A percentile compares a stretch with the other conserved stretches of the same genome.
phyloP scores from a whole-genome alignment of 2,113 vertebrate species.

The Morphnarchus princeps region DNA sequence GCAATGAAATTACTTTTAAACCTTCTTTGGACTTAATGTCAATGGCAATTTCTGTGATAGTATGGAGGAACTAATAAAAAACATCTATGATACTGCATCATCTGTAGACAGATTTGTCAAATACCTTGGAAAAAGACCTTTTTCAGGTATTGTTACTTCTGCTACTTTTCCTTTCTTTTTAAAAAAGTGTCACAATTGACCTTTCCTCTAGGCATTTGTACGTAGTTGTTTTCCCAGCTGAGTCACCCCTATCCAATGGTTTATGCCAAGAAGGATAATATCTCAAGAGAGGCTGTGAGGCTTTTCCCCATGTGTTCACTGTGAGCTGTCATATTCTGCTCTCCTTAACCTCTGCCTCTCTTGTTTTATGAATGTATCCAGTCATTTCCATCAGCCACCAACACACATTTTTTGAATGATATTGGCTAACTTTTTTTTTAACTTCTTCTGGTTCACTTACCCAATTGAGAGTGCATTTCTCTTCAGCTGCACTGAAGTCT shows the following conservation, averaged over 20 bases:
- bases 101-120: constrained; percentile 71
- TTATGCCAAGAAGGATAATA: neutral
- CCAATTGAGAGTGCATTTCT: neutral
- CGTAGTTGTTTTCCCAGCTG: neutral
- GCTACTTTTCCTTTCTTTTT: neutral
- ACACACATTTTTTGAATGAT: neutral
- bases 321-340: neutral
- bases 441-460: neutral
- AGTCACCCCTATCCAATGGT: neutral
- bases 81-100: constrained; percentile 70
- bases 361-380: neutral
- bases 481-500: neutral
- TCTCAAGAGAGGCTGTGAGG: neutral
- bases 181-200: constrained; percentile 3
- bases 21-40: constrained; percentile 71
- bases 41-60: constrained; percentile 76
- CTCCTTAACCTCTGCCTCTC: neutral
- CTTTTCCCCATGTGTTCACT: neutral
- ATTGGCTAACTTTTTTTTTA: neutral
- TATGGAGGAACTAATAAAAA: constrained; percentile 71
- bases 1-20: constrained; percentile 72
- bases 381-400: neutral
- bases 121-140: constrained; percentile 60
- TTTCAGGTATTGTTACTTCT: constrained; percentile 66
- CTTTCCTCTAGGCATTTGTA: neutral